Conservation (phyloP, 1,140 invertebrate genomes). For the Dendrolimus punctatus region DNA sequence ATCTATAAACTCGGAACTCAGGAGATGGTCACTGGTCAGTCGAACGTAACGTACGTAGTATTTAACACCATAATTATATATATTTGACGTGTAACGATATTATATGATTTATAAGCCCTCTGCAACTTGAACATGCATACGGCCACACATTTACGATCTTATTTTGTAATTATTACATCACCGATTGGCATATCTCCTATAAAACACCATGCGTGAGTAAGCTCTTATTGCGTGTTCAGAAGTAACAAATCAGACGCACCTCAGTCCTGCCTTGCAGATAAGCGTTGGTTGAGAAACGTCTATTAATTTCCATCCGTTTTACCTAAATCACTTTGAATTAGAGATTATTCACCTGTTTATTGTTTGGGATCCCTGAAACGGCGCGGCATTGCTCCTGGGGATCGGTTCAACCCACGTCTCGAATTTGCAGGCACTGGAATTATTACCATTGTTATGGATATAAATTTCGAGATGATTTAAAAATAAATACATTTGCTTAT, state of each 20-base stretch:
- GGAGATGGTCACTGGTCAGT: too few species aligned
- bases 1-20: too few species aligned
- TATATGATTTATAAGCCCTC: too few species aligned
- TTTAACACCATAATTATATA: too few species aligned
- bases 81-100: too few species aligned
- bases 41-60: too few species aligned
- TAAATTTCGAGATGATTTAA: too few species aligned
- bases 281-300: constrained; percentile 12
- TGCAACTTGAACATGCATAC: too few species aligned
- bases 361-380: constrained; percentile 10
- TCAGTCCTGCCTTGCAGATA: constrained; percentile 8
- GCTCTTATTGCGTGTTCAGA: constrained; percentile 18
- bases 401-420: constrained; percentile 6
- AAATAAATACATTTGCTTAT: background rate
- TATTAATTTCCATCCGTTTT: constrained; percentile 31
- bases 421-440: background rate
- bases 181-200: too few species aligned
- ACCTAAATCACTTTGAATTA: constrained; percentile 25
- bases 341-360: constrained; percentile 25
- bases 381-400: constrained; percentile 1
- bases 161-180: too few species aligned
- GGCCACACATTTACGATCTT: too few species aligned
- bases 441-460: too few species aligned
- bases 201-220: constrained; percentile 11
- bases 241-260: constrained; percentile 24